Evolutionary conservation across 2,113 vertebrate genomes (phyloP).

Genomic region (Maccullochella peelii): DNA sequence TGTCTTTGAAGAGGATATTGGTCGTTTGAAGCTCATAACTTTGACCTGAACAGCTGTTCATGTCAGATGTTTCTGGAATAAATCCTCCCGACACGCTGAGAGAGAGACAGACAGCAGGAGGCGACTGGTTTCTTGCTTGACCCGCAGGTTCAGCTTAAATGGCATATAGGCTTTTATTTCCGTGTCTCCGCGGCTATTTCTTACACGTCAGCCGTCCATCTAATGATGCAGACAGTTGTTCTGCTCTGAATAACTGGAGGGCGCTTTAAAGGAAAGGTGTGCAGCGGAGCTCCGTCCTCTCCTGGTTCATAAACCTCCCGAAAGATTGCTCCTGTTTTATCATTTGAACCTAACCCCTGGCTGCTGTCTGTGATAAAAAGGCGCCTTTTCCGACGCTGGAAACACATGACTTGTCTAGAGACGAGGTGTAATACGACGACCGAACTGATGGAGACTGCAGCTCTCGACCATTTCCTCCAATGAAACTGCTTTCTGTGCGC

Average conservation of each 20-base stretch:
- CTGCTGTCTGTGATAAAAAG: not conserved
- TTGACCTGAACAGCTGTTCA: slow-evolving; percentile 45
- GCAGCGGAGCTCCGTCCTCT: not conserved
- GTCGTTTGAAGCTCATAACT: not conserved
- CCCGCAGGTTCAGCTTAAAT: slow-evolving; percentile 1
- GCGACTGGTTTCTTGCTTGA: not conserved
- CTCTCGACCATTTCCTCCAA: slow-evolving; percentile 75
- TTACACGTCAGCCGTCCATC: not conserved
- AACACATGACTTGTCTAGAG: not conserved
- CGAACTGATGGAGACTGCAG: not conserved
- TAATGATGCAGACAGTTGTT: not conserved
- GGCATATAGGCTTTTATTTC: not conserved
- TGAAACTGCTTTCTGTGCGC: slow-evolving; percentile 55
- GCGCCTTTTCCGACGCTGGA: not conserved
- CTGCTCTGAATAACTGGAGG: not conserved
- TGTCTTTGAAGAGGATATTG: not conserved
- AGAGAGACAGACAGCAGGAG: not conserved
- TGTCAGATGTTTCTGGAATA: slow-evolving; percentile 21
- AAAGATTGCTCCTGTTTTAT: not conserved
- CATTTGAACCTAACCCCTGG: not conserved
- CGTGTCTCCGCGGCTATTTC: not conserved
- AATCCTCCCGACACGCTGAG: slow-evolving; percentile 21
- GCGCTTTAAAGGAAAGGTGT: not conserved
- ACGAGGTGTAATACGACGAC: not conserved
- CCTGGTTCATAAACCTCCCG: not conserved